A percentile compares a stretch with the other conserved stretches of the same genome.
These are phyloP conservation scores for Micromesistius poutassou DNA, from an alignment of 2,797 vertebrate genomes.

Conservation along the genomic window DNA sequence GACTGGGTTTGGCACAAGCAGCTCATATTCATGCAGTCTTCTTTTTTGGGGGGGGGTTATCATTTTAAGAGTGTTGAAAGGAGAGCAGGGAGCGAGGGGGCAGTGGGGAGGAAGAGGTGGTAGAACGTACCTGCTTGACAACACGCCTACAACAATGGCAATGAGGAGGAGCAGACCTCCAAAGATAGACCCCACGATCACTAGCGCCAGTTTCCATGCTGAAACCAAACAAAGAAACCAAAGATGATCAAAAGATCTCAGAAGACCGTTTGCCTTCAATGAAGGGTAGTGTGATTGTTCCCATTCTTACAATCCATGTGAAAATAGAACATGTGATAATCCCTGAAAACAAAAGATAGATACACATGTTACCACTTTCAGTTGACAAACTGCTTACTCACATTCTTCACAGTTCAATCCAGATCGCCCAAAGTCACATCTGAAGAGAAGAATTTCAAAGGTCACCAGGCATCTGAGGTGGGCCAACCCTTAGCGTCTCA, in stretches of 20 bases:
- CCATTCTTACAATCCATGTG: neutral
- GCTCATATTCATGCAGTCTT: neutral
- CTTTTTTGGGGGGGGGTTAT: neutral
- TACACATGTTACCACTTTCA: neutral
- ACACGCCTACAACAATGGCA: conserved; percentile 32
- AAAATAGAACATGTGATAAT: neutral
- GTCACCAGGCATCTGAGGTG: neutral
- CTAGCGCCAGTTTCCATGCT: conserved; percentile 49
- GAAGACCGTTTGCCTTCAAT: neutral
- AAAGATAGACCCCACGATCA: conserved; percentile 45
- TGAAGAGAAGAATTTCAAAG: conserved; percentile 45
- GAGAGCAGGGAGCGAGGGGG: neutral
- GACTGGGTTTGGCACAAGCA: neutral
- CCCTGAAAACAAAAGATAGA: neutral
- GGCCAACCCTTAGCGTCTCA: neutral
- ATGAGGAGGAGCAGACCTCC: conserved; percentile 54
- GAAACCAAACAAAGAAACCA: conserved; percentile 15
- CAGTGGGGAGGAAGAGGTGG: neutral
- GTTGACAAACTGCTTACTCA: conserved; percentile 50
- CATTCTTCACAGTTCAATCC: conserved; percentile 62
- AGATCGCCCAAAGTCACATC: conserved; percentile 56
- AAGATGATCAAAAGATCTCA: neutral
- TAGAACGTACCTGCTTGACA: conserved; percentile 43
- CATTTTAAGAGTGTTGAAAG: neutral
- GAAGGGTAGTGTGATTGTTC: neutral